These are phyloP conservation scores for Lymantria dispar DNA, from an alignment of 2,888 invertebrate species.

Conservation along the genomic window DNA sequence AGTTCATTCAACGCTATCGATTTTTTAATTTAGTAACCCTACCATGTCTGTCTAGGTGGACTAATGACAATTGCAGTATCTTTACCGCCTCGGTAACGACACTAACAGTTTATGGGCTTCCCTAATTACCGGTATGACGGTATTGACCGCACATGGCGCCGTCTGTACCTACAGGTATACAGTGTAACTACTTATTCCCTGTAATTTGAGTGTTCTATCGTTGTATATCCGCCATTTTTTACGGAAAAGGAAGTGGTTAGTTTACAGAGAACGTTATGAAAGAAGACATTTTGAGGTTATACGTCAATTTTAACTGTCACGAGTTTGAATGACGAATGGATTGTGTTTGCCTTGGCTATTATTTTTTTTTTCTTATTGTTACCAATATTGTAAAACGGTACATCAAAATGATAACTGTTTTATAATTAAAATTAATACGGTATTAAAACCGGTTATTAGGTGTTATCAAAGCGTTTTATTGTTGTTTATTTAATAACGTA, in stretches of 20 bases:
- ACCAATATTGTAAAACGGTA: no score
- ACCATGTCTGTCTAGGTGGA: not conserved
- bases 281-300: not conserved
- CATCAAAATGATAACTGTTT: no score
- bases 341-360: no score
- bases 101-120: constrained; percentile 26
- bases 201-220: not conserved
- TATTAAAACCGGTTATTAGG: no score
- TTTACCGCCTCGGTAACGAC: constrained; percentile 6
- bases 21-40: constrained; percentile 12
- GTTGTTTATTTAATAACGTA: no score
- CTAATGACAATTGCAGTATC: constrained; percentile 11
- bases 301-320: not conserved
- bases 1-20: constrained; percentile 7
- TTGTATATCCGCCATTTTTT: not conserved
- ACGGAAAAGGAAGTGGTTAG: not conserved
- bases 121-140: constrained; percentile 24
- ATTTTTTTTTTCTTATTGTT: no score
- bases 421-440: no score
- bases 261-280: not conserved
- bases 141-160: constrained; percentile 14
- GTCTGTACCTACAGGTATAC: not conserved
- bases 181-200: not conserved
- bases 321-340: no score
- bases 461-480: no score